These are phyloP conservation scores for Heterodera carotae DNA, from an alignment of 1,140 invertebrate species.

Conservation along the genomic window DNA sequence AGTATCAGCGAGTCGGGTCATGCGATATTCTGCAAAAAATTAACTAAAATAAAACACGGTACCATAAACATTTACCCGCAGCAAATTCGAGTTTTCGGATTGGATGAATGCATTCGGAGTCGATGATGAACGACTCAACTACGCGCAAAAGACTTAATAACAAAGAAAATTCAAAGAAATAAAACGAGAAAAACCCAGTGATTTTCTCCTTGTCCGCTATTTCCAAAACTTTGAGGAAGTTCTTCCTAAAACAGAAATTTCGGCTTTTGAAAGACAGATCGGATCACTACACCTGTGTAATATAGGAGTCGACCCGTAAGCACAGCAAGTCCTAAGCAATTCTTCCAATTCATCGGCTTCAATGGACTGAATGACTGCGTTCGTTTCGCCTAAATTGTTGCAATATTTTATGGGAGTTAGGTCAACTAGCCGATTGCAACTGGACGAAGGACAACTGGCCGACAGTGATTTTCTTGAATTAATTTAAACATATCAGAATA, in stretches of 20 bases:
- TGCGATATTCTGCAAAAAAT: conserved; percentile 28
- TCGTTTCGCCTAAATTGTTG: conserved; percentile 27
- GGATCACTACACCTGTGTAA: conserved; percentile 30
- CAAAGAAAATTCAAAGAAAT: not conserved
- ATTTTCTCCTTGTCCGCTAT: conserved; percentile 50
- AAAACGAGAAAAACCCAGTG: conserved; percentile 13
- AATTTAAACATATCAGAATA: no score
- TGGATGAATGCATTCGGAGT: conserved; percentile 49
- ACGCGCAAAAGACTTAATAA: conserved; percentile 37
- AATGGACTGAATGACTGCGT: conserved; percentile 29
- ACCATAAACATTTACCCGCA: not conserved
- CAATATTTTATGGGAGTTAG: not conserved
- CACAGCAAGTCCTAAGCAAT: conserved; percentile 43
- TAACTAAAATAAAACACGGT: not conserved
- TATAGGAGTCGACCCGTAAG: conserved; percentile 41
- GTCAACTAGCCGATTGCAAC: not conserved
- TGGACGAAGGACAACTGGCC: no score
- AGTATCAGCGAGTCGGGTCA: conserved; percentile 25
- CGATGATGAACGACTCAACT: conserved; percentile 45
- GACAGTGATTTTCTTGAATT: no score
- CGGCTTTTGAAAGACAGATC: not conserved
- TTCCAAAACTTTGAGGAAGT: conserved; percentile 40
- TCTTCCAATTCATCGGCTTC: conserved; percentile 35
- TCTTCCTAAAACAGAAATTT: conserved; percentile 41
- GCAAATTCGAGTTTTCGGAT: conserved; percentile 53